Conservation (phyloP, 2,888 invertebrate genomes). For the Copidosoma aretas region DNA sequence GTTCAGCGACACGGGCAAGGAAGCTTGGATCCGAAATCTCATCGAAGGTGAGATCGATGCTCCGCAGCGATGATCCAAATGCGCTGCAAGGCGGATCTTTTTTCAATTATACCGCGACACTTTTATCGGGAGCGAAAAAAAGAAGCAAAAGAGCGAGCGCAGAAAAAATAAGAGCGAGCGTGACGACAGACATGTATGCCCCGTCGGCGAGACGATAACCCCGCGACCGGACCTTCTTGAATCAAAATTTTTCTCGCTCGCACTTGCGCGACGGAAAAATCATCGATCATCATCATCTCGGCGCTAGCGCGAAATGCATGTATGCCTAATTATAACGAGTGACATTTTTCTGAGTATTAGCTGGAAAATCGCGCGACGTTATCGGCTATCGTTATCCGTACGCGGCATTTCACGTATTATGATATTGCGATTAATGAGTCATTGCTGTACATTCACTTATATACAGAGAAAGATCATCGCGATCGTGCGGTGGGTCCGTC, state of each 20-base stretch:
- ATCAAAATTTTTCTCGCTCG: slow-evolving; percentile 31
- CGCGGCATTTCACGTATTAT: too few relatives aligned
- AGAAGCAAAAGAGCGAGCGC: slow-evolving; percentile 2
- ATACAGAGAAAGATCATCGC: too few relatives aligned
- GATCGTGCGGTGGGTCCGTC: too few relatives aligned
- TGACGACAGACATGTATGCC: slow-evolving; percentile 22
- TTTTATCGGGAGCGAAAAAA: neutral
- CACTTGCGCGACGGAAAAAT: slow-evolving; percentile 34
- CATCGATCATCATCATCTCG: neutral
- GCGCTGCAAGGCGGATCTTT: neutral
- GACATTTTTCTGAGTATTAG: slow-evolving; percentile 28
- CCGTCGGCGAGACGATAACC: slow-evolving; percentile 37
- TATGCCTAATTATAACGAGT: slow-evolving; percentile 31
- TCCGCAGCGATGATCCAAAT: too few relatives aligned
- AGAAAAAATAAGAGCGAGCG: slow-evolving; percentile 6
- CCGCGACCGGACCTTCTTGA: slow-evolving; percentile 32
- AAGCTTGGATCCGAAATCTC: slow-evolving; percentile 53
- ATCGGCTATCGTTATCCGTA: too few relatives aligned
- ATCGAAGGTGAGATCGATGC: slow-evolving; percentile 48
- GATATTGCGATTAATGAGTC: too few relatives aligned
- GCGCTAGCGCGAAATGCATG: slow-evolving; percentile 9
- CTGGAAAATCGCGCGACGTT: too few relatives aligned
- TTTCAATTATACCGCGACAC: too few relatives aligned
- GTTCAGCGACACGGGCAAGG: slow-evolving; percentile 56
- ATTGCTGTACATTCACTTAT: too few relatives aligned